A percentile compares a stretch with the other conserved stretches of the same genome.
These are phyloP conservation scores for Myrmecophaga tridactyla DNA, from an alignment of 2,113 vertebrate genomes.

Conservation along the genomic window DNA sequence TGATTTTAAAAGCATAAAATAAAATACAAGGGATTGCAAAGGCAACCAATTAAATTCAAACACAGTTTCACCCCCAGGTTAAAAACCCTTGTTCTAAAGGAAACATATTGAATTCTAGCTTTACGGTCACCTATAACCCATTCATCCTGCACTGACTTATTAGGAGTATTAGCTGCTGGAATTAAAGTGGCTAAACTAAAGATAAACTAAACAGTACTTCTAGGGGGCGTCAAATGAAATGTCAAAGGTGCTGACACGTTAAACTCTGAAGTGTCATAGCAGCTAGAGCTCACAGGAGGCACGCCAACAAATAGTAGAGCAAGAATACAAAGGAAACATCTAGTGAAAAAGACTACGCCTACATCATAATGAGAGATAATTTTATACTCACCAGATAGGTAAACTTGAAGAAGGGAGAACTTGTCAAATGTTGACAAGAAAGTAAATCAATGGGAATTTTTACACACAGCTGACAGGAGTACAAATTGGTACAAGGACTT, in stretches of 20 bases:
- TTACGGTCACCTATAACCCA: background rate
- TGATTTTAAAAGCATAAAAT: slow-evolving; percentile 38
- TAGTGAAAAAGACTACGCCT: background rate
- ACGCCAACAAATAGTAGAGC: background rate
- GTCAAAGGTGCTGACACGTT: background rate
- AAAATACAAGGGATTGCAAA: slow-evolving; percentile 27
- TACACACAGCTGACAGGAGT: background rate
- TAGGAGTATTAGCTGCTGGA: slow-evolving; percentile 1
- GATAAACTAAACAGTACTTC: background rate
- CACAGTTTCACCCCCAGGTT: background rate
- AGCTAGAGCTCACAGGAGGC: background rate
- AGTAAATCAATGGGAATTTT: background rate
- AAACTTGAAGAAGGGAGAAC: background rate
- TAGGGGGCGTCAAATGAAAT: background rate
- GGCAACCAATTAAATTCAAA: slow-evolving; percentile 36
- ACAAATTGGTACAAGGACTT: background rate
- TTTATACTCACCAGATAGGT: background rate
- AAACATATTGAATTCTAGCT: slow-evolving; percentile 21
- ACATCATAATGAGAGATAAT: background rate
- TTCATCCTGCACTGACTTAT: background rate
- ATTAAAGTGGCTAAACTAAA: slow-evolving; percentile 36
- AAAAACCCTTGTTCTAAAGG: background rate
- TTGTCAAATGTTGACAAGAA: background rate
- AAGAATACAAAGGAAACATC: background rate
- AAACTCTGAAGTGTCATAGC: background rate